Conservation (phyloP, 2,888 invertebrate genomes). For the Rhogogaster chlorosoma region DNA sequence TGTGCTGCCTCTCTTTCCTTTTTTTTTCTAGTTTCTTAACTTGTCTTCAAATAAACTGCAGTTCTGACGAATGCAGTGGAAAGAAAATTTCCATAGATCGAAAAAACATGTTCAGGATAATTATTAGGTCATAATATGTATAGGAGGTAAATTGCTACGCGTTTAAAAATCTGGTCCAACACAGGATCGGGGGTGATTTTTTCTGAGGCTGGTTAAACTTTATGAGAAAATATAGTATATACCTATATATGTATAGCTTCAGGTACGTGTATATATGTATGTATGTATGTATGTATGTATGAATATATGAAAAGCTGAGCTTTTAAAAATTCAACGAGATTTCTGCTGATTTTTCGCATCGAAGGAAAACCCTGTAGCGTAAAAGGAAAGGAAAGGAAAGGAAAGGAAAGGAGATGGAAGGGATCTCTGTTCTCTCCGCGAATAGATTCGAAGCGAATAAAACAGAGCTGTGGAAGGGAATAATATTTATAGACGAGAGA, state of each 20-base stretch:
- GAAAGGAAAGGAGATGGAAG: background rate
- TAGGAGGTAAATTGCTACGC: too few relatives aligned
- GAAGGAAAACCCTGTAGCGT: background rate
- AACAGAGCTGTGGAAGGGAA: background rate
- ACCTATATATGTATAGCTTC: background rate
- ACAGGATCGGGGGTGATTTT: background rate
- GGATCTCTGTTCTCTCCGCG: background rate
- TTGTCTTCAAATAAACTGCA: too few relatives aligned
- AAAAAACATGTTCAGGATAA: too few relatives aligned
- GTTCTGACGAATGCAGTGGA: too few relatives aligned
- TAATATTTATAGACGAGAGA: constrained; percentile 14
- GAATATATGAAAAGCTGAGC: constrained; percentile 15
- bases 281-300: background rate
- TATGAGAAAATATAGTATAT: background rate
- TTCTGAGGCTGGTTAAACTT: constrained; percentile 12
- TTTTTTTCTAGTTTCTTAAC: background rate
- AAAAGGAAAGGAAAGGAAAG: background rate
- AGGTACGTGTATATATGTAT: background rate
- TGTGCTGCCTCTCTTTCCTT: background rate
- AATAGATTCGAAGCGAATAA: constrained; percentile 1
- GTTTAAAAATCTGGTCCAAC: too few relatives aligned
- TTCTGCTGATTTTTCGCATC: constrained; percentile 20
- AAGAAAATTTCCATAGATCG: too few relatives aligned
- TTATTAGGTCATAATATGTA: too few relatives aligned
- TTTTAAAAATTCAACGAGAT: constrained; percentile 29